phyloP scores from a whole-genome alignment of 2,113 vertebrate genomes.

The Ahaetulla prasina region DNA sequence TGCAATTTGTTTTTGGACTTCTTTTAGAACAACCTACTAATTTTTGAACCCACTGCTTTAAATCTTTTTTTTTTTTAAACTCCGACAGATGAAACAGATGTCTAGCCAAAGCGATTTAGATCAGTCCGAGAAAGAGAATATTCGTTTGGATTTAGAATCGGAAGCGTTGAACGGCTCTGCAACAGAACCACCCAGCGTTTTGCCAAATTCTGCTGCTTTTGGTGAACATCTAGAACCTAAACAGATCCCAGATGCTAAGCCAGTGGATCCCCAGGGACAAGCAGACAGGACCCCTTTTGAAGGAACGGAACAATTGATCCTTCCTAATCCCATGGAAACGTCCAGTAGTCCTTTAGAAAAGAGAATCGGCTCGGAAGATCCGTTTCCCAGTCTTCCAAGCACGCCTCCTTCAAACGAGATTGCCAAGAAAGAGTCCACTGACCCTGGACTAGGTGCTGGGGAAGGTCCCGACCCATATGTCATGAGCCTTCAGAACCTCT shows the following conservation, averaged over 20 bases:
- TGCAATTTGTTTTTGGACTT: neutral
- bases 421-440: slow-evolving; percentile 41
- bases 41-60: neutral
- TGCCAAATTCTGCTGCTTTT: slow-evolving; percentile 30
- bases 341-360: neutral
- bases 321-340: slow-evolving; percentile 35
- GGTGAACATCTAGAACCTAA: slow-evolving; percentile 15
- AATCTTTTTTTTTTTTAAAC: neutral
- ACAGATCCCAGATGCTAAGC: slow-evolving; percentile 38
- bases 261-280: no score
- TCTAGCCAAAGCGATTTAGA: slow-evolving; percentile 44
- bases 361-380: neutral
- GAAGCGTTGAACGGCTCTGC: slow-evolving; percentile 57
- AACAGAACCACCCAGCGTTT: slow-evolving; percentile 37
- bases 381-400: neutral
- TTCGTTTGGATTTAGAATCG: slow-evolving; percentile 53
- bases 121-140: slow-evolving; percentile 31
- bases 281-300: slow-evolving; percentile 12
- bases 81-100: slow-evolving; percentile 71
- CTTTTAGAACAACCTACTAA: neutral
- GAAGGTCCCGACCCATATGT: slow-evolving; percentile 67
- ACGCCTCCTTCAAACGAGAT: neutral
- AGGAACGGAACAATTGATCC: slow-evolving; percentile 32
- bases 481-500: slow-evolving; percentile 83
- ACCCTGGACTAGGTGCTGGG: neutral